Base-by-base conservation (phyloP, 1,140 invertebrate species). In the Orussus abietinus region DNA sequence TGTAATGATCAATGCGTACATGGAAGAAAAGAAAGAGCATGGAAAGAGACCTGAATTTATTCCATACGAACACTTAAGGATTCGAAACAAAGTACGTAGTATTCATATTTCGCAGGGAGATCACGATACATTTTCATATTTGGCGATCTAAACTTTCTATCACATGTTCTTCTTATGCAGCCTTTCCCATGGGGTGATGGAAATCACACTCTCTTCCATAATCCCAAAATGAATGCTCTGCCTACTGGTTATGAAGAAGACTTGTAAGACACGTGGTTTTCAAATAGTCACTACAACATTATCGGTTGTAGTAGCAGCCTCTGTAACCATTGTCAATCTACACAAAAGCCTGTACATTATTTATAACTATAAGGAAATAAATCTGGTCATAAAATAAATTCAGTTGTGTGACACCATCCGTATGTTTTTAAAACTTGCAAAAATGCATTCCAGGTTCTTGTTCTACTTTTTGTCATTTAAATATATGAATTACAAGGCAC, bases 131-230 rank as follows among this genome's bases (percentile, higher is more conserved):
- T 9, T 34, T 28, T 14, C 22, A 7, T 1, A 6, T 15, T 4
- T 20, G 20, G 17, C 7, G 11, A 12, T 14, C 14, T 5, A 6
- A 28, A 11, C 9, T 25, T 19, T 22, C 34, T 15, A 20, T 15
- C 13, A 3, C 11, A 38, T 9, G 18, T 3, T 3, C 13, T 25
- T 38, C 5, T 31, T 11, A 9, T 45, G 7, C 4, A 57, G 54
- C 20, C 28, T 32, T 82, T 80, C 52, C 80, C 80, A 17, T 82
- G 80, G 80, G 78, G 78, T 19, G 80, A 82, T 66, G 80, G 80
- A 11, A 76, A 79, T 41, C 71, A 77, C 20, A 52, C 62, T 7
- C 55, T 82, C 1, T 80, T 82, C 62, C 79, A 81, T 59, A 82
- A 82, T 53, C 51, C 65, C 3, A 56, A 73, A 20, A 25, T 41